Evolutionary conservation across 2,888 invertebrate genomes (phyloP).

Genomic region (Cylloceria caligata): DNA sequence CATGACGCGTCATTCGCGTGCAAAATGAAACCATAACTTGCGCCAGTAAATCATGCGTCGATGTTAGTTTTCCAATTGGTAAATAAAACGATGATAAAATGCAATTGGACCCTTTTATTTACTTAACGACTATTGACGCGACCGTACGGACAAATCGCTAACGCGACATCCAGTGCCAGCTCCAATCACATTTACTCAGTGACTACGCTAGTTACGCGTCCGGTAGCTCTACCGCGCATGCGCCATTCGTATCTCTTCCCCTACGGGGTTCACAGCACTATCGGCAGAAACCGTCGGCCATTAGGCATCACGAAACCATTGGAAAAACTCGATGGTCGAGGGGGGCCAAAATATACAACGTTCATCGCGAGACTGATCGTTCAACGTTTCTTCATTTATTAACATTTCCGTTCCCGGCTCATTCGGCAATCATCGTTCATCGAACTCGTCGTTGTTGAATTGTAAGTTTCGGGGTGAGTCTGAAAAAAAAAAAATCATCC

Average conservation of each 20-base stretch:
- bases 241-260: background rate
- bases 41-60: too few relatives aligned
- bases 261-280: conserved; percentile 44
- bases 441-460: conserved; percentile 42
- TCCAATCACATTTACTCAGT: too few relatives aligned
- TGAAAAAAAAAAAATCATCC: conserved; percentile 21
- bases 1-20: too few relatives aligned
- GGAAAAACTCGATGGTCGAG: conserved; percentile 39
- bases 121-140: too few relatives aligned
- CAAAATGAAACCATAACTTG: too few relatives aligned
- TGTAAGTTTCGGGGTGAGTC: conserved; percentile 56
- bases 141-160: too few relatives aligned
- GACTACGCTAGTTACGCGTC: too few relatives aligned
- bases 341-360: conserved; percentile 30
- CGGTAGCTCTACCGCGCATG: background rate
- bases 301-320: conserved; percentile 32
- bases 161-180: too few relatives aligned
- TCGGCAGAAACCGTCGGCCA: conserved; percentile 42
- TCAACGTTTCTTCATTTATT: conserved; percentile 41
- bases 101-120: too few relatives aligned
- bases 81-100: too few relatives aligned
- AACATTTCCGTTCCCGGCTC: conserved; percentile 47
- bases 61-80: too few relatives aligned
- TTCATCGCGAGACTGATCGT: conserved; percentile 46
- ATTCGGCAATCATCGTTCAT: conserved; percentile 32